Evolutionary conservation across 2,888 invertebrate species (phyloP).

Genomic region (Thymelicus acteon): DNA sequence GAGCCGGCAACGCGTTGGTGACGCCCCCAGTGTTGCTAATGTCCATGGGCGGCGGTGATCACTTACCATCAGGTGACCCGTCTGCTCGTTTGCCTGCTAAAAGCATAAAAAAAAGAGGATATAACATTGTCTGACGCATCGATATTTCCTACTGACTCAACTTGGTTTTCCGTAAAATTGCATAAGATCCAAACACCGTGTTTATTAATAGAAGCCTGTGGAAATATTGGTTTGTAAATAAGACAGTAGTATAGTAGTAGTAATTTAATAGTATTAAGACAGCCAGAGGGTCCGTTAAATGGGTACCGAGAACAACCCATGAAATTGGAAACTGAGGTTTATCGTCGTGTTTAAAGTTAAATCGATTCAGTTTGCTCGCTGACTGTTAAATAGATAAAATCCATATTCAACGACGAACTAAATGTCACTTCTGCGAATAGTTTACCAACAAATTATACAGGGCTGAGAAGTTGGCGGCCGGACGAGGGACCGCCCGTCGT

Average conservation of each 20-base stretch:
- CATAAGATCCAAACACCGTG: background rate
- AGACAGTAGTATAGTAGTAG: no score
- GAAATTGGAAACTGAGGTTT: constrained; percentile 12
- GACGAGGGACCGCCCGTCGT: constrained; percentile 13
- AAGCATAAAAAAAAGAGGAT: no score
- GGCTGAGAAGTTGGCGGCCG: constrained; percentile 14
- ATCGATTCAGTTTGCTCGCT: constrained; percentile 26
- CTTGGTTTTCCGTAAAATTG: no score
- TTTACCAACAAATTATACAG: constrained; percentile 35
- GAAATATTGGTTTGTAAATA: no score
- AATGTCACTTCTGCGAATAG: constrained; percentile 24
- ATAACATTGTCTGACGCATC: no score
- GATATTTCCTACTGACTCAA: no score
- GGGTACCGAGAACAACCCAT: constrained; percentile 4
- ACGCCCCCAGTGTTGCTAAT: no score
- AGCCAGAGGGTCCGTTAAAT: background rate
- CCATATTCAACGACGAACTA: constrained; percentile 32
- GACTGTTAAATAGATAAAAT: constrained; percentile 36
- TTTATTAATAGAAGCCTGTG: background rate
- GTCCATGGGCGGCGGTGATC: no score
- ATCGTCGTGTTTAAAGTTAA: constrained; percentile 14
- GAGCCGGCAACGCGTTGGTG: no score
- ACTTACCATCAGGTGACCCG: no score
- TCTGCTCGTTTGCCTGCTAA: no score
- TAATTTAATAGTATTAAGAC: no score